Base-by-base conservation (phyloP, 2,797 vertebrate species). In the Phoebastria nigripes region DNA sequence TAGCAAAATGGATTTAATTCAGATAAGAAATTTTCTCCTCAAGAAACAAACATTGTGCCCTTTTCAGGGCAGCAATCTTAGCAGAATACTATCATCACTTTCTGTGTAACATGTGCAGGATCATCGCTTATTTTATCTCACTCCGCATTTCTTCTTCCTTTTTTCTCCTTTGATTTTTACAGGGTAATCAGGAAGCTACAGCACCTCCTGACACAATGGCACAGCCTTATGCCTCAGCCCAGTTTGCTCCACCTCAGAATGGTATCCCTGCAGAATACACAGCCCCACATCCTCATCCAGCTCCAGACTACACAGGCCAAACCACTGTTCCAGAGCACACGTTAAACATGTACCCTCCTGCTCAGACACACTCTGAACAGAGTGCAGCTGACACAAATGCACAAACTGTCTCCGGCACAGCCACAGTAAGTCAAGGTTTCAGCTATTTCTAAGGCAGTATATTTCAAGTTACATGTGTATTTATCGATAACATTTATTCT, bases 161-260 rank as follows among this genome's bases (percentile, higher is more conserved):
- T 90, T 61, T 56, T 14, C 39, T 52, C n/a, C 59, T 90, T 67
- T 58, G 19, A 65, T 92, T 67, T 86, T 63, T 66, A 33, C 97
- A 99, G 99, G 99, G 99, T 99, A 99, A 99, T 98, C 99, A 99
- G 98, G 99, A 99, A 98, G 98, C 98, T 94, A 98, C 99, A 94
- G 98, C 99, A 94, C 98, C 99, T 98, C 99, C 99, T 92, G 99
- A 99, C 98, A 99, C 99, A 90, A 99, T 99, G 99, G 99, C 99
- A 89, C 99, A 99, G 98, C 98, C 99, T 97, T 99, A 99, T 29
- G 98, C 99, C 73, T 99, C 99, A 8, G 99, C 99, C 91, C 99
- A 99, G 98, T 99, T 99, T 29, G 98, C 99, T 42, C 98, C 99
- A 78, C 98, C 99, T 76, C 99, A 99, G 98, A 99, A 99, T 18